phyloP scores from a whole-genome alignment of 1,140 invertebrate species.

The Drosophila ohnishii region DNA sequence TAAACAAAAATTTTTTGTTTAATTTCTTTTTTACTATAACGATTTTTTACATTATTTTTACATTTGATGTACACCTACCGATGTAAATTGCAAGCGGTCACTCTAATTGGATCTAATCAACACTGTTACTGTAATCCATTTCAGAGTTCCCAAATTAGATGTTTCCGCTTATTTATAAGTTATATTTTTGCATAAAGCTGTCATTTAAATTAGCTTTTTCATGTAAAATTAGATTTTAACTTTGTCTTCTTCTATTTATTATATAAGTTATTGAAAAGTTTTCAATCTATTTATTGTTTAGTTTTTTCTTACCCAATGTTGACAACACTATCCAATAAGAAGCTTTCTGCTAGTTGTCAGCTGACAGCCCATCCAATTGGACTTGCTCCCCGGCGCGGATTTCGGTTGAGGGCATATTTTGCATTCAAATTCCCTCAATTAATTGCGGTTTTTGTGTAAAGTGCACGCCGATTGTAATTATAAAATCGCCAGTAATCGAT shows the following conservation, averaged over 20 bases:
- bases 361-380: conserved; percentile 38
- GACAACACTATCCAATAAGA: background rate
- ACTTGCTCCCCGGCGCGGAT: conserved; percentile 40
- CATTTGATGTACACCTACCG: too few relatives aligned
- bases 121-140: too few relatives aligned
- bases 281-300: background rate
- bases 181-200: too few relatives aligned
- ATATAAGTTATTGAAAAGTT: background rate
- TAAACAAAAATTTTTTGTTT: too few relatives aligned
- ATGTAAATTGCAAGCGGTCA: too few relatives aligned
- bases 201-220: too few relatives aligned
- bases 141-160: too few relatives aligned
- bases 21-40: too few relatives aligned
- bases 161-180: too few relatives aligned
- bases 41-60: too few relatives aligned
- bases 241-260: background rate
- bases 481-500: conserved; percentile 27
- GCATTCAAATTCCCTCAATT: conserved; percentile 37
- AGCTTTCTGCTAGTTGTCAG: conserved; percentile 49
- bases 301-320: background rate
- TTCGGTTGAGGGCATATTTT: conserved; percentile 24
- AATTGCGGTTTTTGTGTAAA: conserved; percentile 26
- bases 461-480: conserved; percentile 36
- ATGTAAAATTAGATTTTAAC: too few relatives aligned
- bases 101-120: too few relatives aligned